These are phyloP conservation scores for Siniperca scherzeri DNA, from an alignment of 2,797 vertebrate species.

Conservation along the genomic window DNA sequence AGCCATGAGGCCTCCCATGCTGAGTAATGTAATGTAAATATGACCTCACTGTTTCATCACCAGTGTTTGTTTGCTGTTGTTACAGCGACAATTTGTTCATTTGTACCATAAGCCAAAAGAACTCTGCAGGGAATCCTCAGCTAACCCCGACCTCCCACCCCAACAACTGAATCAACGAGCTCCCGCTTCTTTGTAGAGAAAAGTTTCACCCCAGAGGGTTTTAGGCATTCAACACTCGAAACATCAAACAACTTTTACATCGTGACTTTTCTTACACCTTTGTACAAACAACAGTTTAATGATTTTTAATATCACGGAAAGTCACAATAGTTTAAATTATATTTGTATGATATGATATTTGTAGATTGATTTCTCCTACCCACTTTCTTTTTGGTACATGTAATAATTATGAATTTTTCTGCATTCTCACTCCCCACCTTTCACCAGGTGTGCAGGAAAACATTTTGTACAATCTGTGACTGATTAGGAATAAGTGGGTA, in stretches of 20 bases:
- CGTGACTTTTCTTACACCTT: neutral
- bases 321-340: neutral
- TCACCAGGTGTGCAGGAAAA: neutral
- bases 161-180: neutral
- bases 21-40: neutral
- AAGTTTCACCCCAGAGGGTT: neutral
- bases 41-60: constrained; percentile 17
- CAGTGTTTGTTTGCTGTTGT: constrained; percentile 22
- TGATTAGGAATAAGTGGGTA: no score
- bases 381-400: neutral
- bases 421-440: neutral
- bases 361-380: neutral
- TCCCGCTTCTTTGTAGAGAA: neutral
- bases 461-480: neutral
- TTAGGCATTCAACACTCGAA: neutral
- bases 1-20: neutral
- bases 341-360: neutral
- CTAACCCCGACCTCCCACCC: neutral
- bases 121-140: neutral
- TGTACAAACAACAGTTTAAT: neutral
- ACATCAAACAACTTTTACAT: neutral
- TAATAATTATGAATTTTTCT: neutral
- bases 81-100: neutral
- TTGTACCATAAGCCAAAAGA: neutral
- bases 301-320: neutral